Percentiles rank a stretch among this genome's conserved stretches.
These are phyloP conservation scores for Salpingus planirostris DNA, from an alignment of 2,888 invertebrate genomes.

Conservation along the genomic window DNA sequence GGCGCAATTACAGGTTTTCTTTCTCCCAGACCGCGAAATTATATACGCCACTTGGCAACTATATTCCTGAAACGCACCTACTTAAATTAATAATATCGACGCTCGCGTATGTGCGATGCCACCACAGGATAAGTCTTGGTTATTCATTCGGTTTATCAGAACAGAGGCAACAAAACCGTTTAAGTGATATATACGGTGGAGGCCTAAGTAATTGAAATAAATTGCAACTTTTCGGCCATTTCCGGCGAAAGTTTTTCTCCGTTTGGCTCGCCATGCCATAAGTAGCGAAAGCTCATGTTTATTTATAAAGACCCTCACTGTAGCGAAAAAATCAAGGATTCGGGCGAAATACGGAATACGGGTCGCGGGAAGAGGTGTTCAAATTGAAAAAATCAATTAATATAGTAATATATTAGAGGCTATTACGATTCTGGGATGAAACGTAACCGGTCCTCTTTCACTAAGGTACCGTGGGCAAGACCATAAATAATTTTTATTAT, in stretches of 20 bases:
- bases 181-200: slow-evolving; percentile 23
- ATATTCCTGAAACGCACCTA: no score
- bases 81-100: no score
- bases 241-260: slow-evolving; percentile 16
- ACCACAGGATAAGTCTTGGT: slow-evolving; percentile 22
- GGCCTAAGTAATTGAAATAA: slow-evolving; percentile 22
- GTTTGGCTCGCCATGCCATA: not conserved
- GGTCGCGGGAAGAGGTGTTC: no score
- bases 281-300: slow-evolving; percentile 19
- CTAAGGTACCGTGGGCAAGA: slow-evolving; percentile 11
- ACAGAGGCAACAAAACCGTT: slow-evolving; percentile 19
- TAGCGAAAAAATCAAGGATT: no score
- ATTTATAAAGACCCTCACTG: slow-evolving; percentile 18
- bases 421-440: slow-evolving; percentile 10
- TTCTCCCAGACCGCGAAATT: no score
- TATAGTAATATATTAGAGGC: slow-evolving; percentile 11
- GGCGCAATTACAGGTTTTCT: no score
- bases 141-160: slow-evolving; percentile 20
- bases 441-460: slow-evolving; percentile 1
- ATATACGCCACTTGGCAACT: no score
- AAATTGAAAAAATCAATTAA: slow-evolving; percentile 16
- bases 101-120: no score
- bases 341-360: no score
- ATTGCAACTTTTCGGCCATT: slow-evolving; percentile 20
- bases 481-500: slow-evolving; percentile 18